Evolutionary conservation across 1,140 invertebrate genomes (phyloP).

Genomic region (Conus betulinus): DNA sequence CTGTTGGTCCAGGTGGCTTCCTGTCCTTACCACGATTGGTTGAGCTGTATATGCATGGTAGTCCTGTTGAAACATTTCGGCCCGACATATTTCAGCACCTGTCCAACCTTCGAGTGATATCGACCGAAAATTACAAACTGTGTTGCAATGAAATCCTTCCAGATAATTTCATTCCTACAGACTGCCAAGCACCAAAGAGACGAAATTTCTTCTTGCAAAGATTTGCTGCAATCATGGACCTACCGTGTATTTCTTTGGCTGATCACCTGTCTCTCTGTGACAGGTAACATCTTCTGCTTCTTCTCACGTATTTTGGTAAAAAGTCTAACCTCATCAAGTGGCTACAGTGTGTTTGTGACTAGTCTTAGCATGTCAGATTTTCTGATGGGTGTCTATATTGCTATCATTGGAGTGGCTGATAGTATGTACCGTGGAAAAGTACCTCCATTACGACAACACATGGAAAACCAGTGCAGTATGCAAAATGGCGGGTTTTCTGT

Average conservation of each 20-base stretch:
- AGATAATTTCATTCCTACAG: background rate
- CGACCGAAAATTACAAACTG: background rate
- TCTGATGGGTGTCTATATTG: conserved; percentile 30
- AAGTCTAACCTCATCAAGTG: conserved; percentile 40
- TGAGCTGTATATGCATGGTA: conserved; percentile 35
- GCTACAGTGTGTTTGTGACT: conserved; percentile 50
- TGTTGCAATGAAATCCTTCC: conserved; percentile 43
- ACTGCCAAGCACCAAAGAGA: conserved; percentile 26
- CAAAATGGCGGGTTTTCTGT: too few relatives aligned
- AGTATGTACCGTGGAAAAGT: conserved; percentile 53
- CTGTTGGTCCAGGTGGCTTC: conserved; percentile 20
- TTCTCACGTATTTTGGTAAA: conserved; percentile 27
- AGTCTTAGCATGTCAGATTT: conserved; percentile 44
- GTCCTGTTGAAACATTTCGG: conserved; percentile 28
- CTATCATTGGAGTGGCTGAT: conserved; percentile 20
- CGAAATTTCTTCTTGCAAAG: conserved; percentile 35
- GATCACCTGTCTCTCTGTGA: conserved; percentile 43
- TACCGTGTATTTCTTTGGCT: conserved; percentile 44
- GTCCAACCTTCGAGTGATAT: conserved; percentile 40
- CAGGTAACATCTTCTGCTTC: conserved; percentile 46
- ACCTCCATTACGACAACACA: background rate
- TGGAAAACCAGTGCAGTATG: conserved; percentile 27
- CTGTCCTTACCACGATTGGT: background rate
- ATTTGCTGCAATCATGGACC: too few relatives aligned
- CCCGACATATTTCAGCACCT: conserved; percentile 39